phyloP scores from a whole-genome alignment of 2,113 vertebrate species.

The Prionailurus bengalensis region DNA sequence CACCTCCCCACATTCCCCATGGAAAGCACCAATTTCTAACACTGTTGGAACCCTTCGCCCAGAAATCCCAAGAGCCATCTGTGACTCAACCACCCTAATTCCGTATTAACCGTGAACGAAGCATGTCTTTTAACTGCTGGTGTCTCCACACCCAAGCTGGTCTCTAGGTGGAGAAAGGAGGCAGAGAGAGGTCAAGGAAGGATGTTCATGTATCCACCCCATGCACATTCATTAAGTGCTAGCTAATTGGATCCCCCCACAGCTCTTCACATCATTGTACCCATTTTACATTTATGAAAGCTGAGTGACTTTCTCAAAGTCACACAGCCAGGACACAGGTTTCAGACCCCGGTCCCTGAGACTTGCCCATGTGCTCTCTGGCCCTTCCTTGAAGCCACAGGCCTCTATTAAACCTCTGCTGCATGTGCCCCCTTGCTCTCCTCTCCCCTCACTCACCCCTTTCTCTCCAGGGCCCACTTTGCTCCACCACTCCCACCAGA shows the following conservation, averaged over 20 bases:
- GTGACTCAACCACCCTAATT: neutral
- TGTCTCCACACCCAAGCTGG: neutral
- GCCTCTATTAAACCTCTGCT: neutral
- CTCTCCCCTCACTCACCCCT: accelerated
- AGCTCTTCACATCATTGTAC: neutral
- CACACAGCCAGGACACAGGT: neutral
- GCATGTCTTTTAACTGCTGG: neutral
- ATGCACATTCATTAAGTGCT: neutral
- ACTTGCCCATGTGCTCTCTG: neutral
- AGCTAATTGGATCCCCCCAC: neutral
- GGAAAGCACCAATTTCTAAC: neutral
- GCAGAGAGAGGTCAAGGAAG: neutral
- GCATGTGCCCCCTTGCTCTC: accelerated
- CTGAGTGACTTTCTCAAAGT: neutral
- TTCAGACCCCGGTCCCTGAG: neutral
- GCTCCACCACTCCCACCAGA: neutral
- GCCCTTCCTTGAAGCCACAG: neutral
- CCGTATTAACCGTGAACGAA: neutral
- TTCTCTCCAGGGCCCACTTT: neutral
- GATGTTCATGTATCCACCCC: neutral
- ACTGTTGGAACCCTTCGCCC: neutral
- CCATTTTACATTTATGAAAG: neutral
- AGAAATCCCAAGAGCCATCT: neutral
- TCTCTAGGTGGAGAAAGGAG: neutral
- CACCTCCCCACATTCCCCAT: neutral